Evolutionary conservation across 2,888 invertebrate species (phyloP).

Genomic region (Macropis europaea): DNA sequence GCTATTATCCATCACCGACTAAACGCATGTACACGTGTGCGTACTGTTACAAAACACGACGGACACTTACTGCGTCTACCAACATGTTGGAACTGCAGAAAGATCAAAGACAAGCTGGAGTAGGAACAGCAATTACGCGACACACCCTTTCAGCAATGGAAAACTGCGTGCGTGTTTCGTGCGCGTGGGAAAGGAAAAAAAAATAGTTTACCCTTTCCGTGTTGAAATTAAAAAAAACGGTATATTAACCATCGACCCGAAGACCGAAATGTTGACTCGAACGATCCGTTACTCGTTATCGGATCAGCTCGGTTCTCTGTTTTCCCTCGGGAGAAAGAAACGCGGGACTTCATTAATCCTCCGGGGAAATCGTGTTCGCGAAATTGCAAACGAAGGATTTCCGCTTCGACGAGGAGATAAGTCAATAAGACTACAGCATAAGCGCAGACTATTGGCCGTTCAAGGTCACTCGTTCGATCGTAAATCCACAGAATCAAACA

Average conservation of each 20-base stretch:
- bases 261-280: not conserved
- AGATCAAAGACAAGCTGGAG: not conserved
- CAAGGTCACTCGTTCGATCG: no score
- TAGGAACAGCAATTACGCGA: not conserved
- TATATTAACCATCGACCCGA: not conserved
- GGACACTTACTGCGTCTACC: not conserved
- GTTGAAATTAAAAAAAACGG: not conserved
- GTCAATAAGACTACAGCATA: conserved; percentile 36
- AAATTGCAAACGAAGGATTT: conserved; percentile 5
- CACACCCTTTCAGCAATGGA: not conserved
- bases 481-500: no score
- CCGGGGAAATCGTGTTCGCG: not conserved
- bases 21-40: no score
- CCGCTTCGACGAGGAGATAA: conserved; percentile 1
- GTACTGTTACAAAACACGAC: not conserved
- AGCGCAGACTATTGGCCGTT: no score
- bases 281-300: not conserved
- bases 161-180: no score
- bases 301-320: no score
- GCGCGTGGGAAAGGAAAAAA: not conserved
- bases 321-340: no score
- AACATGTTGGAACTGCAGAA: not conserved
- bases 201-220: not conserved
- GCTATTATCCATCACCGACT: no score
- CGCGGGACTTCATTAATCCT: no score